These are phyloP conservation scores for Drosophila engyochracea DNA, from an alignment of 2,888 invertebrate genomes.

Conservation along the genomic window DNA sequence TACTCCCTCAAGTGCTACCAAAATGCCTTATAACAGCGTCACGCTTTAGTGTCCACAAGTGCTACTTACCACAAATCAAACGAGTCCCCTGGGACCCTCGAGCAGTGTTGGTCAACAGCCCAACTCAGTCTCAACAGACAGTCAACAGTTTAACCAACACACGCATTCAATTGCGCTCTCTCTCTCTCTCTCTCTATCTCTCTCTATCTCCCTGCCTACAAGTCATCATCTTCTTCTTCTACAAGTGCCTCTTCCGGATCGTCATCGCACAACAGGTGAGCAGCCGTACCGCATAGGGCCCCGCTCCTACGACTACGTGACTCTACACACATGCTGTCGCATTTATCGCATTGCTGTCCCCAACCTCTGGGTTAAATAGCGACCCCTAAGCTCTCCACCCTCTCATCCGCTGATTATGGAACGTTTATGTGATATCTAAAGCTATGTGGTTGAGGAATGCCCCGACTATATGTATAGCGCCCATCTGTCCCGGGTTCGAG, in stretches of 20 bases:
- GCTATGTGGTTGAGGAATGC: constrained; percentile 42
- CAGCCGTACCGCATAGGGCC: background rate
- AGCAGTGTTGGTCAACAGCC: constrained; percentile 50
- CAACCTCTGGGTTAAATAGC: background rate
- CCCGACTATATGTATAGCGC: constrained; percentile 22
- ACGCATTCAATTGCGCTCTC: background rate
- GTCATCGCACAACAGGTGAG: constrained; percentile 51
- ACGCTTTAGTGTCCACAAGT: constrained; percentile 76
- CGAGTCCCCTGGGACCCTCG: constrained; percentile 21
- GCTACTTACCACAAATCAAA: constrained; percentile 49
- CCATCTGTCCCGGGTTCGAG: constrained; percentile 3
- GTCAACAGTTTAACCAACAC: constrained; percentile 31
- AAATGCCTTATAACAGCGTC: constrained; percentile 74
- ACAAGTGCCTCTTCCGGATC: constrained; percentile 25
- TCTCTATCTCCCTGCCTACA: background rate
- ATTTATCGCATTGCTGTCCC: constrained; percentile 39
- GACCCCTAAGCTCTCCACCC: background rate
- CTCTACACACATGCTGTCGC: constrained; percentile 54
- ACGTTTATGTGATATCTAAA: background rate
- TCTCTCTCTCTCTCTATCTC: background rate
- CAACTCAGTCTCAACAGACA: constrained; percentile 37
- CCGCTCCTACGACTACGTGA: constrained; percentile 55
- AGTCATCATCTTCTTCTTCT: background rate
- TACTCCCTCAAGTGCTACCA: constrained; percentile 58
- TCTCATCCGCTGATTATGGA: constrained; percentile 33